phyloP scores from a whole-genome alignment of 2,888 invertebrate species.

The Hirtodrosophila cameraria region DNA sequence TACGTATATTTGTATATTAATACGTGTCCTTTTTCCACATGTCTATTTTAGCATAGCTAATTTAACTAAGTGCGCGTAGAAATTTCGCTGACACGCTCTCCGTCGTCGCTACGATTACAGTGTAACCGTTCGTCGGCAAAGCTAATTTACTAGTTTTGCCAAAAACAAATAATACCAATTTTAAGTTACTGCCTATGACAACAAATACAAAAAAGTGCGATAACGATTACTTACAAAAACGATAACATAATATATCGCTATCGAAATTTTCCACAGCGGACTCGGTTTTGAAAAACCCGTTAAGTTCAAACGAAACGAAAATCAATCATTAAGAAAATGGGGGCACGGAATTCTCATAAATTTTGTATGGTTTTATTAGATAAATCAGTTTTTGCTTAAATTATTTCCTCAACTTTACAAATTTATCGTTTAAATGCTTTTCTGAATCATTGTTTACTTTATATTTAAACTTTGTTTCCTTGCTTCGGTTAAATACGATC shows the following conservation, averaged over 20 bases:
- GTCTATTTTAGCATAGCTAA: conserved; percentile 19
- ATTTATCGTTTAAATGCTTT: conserved; percentile 41
- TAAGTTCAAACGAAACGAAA: conserved; percentile 1
- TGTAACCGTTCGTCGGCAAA: conserved; percentile 23
- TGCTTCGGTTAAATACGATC: conserved; percentile 22
- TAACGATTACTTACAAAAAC: not conserved
- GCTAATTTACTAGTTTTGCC: conserved; percentile 8
- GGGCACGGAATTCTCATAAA: conserved; percentile 1
- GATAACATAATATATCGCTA: conserved; percentile 7
- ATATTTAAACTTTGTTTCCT: conserved; percentile 16
- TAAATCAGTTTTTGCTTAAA: conserved; percentile 61
- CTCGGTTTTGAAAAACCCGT: not conserved
- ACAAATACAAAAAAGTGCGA: conserved; percentile 4
- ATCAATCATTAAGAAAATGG: conserved; percentile 1
- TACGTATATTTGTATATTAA: not conserved
- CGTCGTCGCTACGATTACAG: conserved; percentile 35
- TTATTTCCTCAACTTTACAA: conserved; percentile 53
- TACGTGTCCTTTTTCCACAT: conserved; percentile 23
- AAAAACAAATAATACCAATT: not conserved
- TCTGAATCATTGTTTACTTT: conserved; percentile 28
- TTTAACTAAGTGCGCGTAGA: conserved; percentile 44
- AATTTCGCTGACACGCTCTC: conserved; percentile 34
- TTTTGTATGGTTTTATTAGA: conserved; percentile 53
- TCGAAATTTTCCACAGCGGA: too few relatives aligned
- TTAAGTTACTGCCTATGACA: not conserved